Evolutionary conservation across 35 echinoderm and acorn worm species (phyloP).

Genomic region (Amphiura filiformis): DNA sequence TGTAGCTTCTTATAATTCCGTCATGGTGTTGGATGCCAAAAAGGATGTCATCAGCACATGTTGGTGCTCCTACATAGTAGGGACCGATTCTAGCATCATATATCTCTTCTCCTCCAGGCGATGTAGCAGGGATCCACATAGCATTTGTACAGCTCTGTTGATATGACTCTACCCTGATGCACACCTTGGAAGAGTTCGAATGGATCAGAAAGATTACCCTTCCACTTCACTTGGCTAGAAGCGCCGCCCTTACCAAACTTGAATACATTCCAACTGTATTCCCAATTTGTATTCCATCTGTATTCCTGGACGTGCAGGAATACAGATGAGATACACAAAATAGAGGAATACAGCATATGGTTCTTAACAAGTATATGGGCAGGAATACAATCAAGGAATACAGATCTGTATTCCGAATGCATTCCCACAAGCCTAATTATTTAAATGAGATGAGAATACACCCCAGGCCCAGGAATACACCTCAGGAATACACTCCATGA

Average conservation of each 20-base stretch:
- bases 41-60: not conserved
- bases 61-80: not conserved
- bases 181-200: not conserved
- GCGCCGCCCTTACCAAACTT: not conserved
- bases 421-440: no score
- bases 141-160: not conserved
- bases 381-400: no score
- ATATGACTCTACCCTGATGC: not conserved
- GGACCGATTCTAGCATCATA: not conserved
- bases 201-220: not conserved
- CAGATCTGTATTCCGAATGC: no score
- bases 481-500: no score
- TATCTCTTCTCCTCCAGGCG: not conserved
- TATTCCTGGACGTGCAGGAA: no score
- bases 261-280: no score
- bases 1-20: not conserved
- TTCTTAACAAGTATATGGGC: no score
- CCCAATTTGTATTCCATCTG: no score
- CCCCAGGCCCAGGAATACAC: no score
- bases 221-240: not conserved
- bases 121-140: not conserved
- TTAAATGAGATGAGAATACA: no score
- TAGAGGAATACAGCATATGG: no score
- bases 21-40: not conserved
- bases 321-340: no score